A percentile compares a stretch with the other conserved stretches of the same genome.
Conservation (phyloP, 1,140 invertebrate species). For the Panulirus ornatus region DNA sequence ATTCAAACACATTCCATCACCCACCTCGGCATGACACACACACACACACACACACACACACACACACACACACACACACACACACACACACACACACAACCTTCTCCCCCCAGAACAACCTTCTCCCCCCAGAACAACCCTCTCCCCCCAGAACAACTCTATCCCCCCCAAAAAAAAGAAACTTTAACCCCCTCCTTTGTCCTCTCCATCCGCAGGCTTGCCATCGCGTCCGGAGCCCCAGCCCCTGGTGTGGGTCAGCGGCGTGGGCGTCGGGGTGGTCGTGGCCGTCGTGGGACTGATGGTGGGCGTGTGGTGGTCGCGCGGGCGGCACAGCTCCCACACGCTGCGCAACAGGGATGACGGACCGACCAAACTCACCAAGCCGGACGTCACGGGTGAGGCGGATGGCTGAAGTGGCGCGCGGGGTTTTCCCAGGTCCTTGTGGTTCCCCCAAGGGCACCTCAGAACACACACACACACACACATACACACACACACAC, state of each 20-base stretch:
- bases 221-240: constrained; percentile 42
- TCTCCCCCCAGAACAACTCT: too few relatives aligned
- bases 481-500: not conserved
- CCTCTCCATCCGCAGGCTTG: constrained; percentile 14
- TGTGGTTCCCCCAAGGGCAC: too few relatives aligned
- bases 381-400: constrained; percentile 28
- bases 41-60: constrained; percentile 12
- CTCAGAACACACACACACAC: not conserved
- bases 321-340: constrained; percentile 31
- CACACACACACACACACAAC: too few relatives aligned
- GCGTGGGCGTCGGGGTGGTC: constrained; percentile 51
- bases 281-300: constrained; percentile 21
- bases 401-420: too few relatives aligned
- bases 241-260: constrained; percentile 49
- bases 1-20: not conserved
- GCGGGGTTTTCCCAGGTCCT: too few relatives aligned
- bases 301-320: constrained; percentile 44
- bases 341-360: constrained; percentile 40
- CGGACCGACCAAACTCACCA: constrained; percentile 18
- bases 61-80: constrained; percentile 11
- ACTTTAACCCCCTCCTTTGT: not conserved
- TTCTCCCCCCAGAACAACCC: too few relatives aligned
- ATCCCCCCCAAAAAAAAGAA: too few relatives aligned
- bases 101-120: too few relatives aligned
- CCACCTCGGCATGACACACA: not conserved